These are phyloP conservation scores for Hemichromis elongatus DNA, from an alignment of 2,113 vertebrate genomes.

Conservation along the genomic window DNA sequence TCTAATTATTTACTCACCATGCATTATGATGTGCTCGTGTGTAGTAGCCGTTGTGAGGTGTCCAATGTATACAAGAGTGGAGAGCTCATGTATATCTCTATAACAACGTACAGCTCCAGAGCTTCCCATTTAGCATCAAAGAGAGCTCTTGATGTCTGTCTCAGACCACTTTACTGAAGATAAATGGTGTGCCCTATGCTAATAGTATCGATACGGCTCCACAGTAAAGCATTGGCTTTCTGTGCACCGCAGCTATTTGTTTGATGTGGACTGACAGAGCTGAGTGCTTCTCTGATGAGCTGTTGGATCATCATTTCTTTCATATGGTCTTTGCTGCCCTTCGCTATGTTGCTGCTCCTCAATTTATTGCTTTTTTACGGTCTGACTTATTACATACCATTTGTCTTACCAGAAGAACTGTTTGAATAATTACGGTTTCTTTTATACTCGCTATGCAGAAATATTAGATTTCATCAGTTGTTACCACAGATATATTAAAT, in stretches of 20 bases:
- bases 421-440: background rate
- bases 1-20: background rate
- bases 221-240: slow-evolving; percentile 26
- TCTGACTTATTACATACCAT: background rate
- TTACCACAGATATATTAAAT: background rate
- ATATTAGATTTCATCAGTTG: background rate
- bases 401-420: background rate
- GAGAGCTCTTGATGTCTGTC: slow-evolving; percentile 13
- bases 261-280: slow-evolving; percentile 14
- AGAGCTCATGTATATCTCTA: background rate
- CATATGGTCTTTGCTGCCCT: background rate
- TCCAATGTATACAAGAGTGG: background rate
- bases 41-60: background rate
- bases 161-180: slow-evolving; percentile 44
- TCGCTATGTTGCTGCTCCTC: background rate
- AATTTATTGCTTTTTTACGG: background rate
- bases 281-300: slow-evolving; percentile 28
- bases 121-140: slow-evolving; percentile 6
- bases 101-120: background rate
- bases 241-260: slow-evolving; percentile 11
- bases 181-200: slow-evolving; percentile 1
- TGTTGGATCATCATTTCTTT: background rate
- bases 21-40: background rate
- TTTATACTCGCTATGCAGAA: background rate
- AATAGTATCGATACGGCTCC: slow-evolving; percentile 36